Percentiles rank a stretch among this genome's conserved stretches.
phyloP scores from a whole-genome alignment of 2,888 invertebrate species.

The Leptopilina syphax region DNA sequence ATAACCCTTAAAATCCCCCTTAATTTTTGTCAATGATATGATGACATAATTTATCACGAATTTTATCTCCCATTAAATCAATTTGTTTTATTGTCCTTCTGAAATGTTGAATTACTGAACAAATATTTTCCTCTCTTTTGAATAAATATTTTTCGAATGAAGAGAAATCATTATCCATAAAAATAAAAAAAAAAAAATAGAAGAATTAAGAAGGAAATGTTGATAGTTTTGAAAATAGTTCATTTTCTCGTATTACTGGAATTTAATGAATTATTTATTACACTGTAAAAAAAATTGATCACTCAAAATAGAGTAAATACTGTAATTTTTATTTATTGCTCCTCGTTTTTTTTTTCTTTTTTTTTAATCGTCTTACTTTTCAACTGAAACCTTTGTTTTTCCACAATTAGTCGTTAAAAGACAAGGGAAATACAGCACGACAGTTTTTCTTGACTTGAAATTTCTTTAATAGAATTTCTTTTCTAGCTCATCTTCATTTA shows the following conservation, averaged over 20 bases:
- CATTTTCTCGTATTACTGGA: not conserved
- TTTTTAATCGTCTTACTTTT: not conserved
- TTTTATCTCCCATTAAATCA: too few relatives aligned
- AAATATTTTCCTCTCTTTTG: too few relatives aligned
- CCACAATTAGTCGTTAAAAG: slow-evolving; percentile 15
- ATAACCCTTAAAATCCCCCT: too few relatives aligned
- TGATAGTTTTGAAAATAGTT: not conserved
- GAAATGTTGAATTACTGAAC: too few relatives aligned
- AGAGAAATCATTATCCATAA: not conserved
- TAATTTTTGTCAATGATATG: too few relatives aligned
- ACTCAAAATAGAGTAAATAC: slow-evolving; percentile 6
- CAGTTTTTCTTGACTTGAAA: not conserved
- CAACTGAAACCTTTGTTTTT: not conserved
- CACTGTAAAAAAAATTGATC: not conserved
- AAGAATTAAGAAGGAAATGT: not conserved
- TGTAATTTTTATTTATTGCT: not conserved
- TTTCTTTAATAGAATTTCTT: slow-evolving; percentile 5
- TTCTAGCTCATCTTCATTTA: slow-evolving; percentile 1
- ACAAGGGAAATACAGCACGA: not conserved
- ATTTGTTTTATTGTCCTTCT: too few relatives aligned
- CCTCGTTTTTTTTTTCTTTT: not conserved
- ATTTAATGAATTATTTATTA: not conserved
- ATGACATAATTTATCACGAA: too few relatives aligned
- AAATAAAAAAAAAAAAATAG: not conserved
- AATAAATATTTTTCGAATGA: too few relatives aligned